These are phyloP conservation scores for Campoletis raptor DNA, from an alignment of 2,888 invertebrate species.

Conservation along the genomic window DNA sequence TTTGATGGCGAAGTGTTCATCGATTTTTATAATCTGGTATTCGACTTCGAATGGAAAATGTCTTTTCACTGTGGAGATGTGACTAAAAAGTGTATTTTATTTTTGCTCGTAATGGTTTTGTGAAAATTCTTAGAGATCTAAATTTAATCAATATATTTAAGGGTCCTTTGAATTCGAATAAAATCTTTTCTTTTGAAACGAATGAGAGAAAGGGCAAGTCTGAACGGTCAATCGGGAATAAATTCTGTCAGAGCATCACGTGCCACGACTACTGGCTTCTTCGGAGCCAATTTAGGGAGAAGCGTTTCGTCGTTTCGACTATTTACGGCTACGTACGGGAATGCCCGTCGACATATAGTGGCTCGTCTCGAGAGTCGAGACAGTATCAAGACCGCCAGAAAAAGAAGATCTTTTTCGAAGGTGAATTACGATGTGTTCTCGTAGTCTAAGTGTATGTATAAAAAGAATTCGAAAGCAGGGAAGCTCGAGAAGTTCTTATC, in stretches of 20 bases:
- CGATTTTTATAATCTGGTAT: neutral
- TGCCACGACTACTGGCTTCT: constrained; percentile 21
- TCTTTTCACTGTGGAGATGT: neutral
- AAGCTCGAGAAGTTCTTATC: constrained; percentile 10
- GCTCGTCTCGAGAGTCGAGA: neutral
- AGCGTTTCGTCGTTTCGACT: constrained; percentile 35
- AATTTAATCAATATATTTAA: neutral
- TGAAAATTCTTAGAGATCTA: neutral
- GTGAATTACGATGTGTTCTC: constrained; percentile 41
- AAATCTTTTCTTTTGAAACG: neutral
- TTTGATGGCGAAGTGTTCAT: neutral
- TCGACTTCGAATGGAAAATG: neutral
- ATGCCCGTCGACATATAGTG: constrained; percentile 21
- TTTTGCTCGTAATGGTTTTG: neutral
- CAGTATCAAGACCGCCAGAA: constrained; percentile 1
- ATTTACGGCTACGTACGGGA: constrained; percentile 43
- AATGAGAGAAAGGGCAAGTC: constrained; percentile 13
- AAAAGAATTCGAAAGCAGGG: constrained; percentile 28
- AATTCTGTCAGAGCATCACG: constrained; percentile 22
- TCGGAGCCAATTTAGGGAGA: constrained; percentile 28
- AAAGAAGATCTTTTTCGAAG: constrained; percentile 29
- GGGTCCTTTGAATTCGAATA: constrained; percentile 2
- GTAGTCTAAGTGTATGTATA: neutral
- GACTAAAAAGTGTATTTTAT: neutral
- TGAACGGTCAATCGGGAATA: constrained; percentile 17